These are phyloP conservation scores for Anolis sagrei DNA, from an alignment of 2,113 vertebrate species.

Conservation along the genomic window DNA sequence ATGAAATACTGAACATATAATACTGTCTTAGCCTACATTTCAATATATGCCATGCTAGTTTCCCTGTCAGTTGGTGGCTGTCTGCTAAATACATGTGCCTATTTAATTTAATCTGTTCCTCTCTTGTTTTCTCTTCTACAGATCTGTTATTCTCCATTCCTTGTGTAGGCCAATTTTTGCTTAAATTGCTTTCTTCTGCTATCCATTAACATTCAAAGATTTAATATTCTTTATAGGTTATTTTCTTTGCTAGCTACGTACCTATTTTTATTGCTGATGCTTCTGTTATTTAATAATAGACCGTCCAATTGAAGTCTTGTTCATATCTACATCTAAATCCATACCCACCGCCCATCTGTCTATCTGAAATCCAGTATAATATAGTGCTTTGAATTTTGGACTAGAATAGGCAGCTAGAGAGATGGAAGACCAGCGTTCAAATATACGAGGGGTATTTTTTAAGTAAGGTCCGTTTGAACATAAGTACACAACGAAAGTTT, in stretches of 20 bases:
- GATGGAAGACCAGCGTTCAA: too few relatives aligned
- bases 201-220: background rate
- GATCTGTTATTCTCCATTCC: background rate
- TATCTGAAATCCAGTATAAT: too few relatives aligned
- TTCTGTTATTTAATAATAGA: background rate
- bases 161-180: background rate
- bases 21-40: background rate
- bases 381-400: too few relatives aligned
- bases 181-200: background rate
- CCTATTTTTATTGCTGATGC: background rate
- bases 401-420: too few relatives aligned
- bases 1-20: background rate
- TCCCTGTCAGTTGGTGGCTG: background rate
- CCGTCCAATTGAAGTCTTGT: background rate
- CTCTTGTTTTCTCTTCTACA: background rate
- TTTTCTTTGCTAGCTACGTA: background rate
- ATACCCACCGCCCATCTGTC: too few relatives aligned
- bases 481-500: too few relatives aligned
- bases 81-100: background rate
- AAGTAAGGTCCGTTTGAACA: too few relatives aligned
- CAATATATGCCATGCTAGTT: background rate
- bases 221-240: background rate
- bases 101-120: background rate
- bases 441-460: too few relatives aligned
- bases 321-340: background rate